Evolutionary conservation across 2,113 vertebrate genomes (phyloP).

Genomic region (Urocolius indicus): DNA sequence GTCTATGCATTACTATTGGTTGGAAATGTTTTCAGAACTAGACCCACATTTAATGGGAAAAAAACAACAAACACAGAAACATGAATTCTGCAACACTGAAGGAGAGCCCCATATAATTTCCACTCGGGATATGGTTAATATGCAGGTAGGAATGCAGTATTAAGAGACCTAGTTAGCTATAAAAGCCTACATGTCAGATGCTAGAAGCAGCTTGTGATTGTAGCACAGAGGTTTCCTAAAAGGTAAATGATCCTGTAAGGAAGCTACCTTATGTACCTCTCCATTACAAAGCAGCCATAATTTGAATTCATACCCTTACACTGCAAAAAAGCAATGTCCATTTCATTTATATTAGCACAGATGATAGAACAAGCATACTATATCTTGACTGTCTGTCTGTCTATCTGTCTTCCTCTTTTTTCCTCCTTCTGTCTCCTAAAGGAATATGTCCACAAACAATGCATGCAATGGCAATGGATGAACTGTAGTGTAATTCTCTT

Average conservation of each 20-base stretch:
- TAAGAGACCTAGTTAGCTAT: background rate
- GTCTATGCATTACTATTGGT: background rate
- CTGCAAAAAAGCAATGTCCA: background rate
- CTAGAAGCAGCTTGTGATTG: background rate
- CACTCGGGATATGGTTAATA: accelerated
- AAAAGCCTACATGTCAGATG: background rate
- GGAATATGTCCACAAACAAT: background rate
- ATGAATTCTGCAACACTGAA: background rate
- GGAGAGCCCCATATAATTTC: background rate
- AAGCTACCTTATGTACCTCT: background rate
- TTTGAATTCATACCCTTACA: background rate
- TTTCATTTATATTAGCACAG: background rate
- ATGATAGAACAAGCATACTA: background rate
- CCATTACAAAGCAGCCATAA: background rate
- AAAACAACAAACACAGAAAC: background rate
- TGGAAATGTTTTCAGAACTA: background rate
- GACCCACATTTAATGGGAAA: background rate
- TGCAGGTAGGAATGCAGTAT: background rate
- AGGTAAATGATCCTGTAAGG: background rate
- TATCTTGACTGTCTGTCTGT: background rate
- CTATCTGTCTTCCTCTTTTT: background rate
- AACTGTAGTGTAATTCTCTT: background rate
- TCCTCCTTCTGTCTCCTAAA: background rate
- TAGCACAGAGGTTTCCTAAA: background rate
- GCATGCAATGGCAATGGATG: background rate